These are phyloP conservation scores for Fragum whitleyi DNA, from an alignment of 2,888 invertebrate species.

Conservation along the genomic window DNA sequence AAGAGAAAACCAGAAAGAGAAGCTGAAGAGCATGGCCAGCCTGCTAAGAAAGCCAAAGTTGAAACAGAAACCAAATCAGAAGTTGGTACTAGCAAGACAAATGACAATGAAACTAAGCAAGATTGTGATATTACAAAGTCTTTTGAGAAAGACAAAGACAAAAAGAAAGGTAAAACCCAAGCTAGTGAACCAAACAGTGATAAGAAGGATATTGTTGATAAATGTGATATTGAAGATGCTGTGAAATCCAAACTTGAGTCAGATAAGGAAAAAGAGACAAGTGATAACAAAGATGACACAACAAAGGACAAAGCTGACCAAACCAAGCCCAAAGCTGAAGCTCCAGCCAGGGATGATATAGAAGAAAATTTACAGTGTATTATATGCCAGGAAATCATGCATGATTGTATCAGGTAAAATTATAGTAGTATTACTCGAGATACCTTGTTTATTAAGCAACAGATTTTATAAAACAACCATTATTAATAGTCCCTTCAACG, in stretches of 20 bases:
- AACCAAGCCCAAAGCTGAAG: slow-evolving; percentile 11
- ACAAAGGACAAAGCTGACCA: slow-evolving; percentile 7
- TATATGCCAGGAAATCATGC: slow-evolving; percentile 84
- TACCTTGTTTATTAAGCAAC: not conserved
- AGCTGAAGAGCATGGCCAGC: not conserved
- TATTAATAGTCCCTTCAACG: not conserved
- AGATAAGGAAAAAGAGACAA: not conserved
- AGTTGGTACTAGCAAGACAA: not conserved
- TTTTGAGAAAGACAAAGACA: not conserved
- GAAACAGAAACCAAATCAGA: not conserved
- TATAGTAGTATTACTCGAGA: too few species aligned
- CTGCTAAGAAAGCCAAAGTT: not conserved
- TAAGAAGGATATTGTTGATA: not conserved
- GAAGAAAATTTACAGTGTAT: slow-evolving; percentile 81
- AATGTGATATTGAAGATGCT: not conserved
- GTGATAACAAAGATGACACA: not conserved
- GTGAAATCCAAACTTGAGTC: not conserved
- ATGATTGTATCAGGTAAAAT: slow-evolving; percentile 83
- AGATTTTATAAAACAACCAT: too few species aligned
- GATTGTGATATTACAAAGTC: not conserved
- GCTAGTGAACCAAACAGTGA: not conserved
- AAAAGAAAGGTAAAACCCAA: not conserved
- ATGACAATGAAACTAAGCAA: not conserved
- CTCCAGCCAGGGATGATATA: slow-evolving; percentile 73
- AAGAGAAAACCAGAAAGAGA: slow-evolving; percentile 49